Evolutionary conservation across 2,113 vertebrate genomes (phyloP), one percentile per base, ranked within the genome.

Genomic region (Entomyzon cyanotis): DNA sequence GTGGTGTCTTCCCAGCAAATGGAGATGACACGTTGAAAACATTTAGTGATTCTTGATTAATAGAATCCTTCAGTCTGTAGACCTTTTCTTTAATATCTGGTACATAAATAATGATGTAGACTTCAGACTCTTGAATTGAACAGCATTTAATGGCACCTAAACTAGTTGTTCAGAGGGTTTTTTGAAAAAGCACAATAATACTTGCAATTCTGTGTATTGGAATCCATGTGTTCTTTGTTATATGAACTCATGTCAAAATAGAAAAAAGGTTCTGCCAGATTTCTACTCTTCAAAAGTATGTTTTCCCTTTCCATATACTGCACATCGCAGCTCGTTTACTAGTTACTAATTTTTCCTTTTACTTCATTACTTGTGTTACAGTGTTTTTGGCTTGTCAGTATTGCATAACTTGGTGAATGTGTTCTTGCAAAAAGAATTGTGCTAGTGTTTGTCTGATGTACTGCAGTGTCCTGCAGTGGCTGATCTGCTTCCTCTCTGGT

Each of bases 341-440:
- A 52, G 56, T 82, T 90, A 64, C 47, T 82, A 56, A 68, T 92
- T 93, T 50, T 92, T 73, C 60, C 52, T 94, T 94, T 91, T 47
- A 55, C 64, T 83, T 92, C 39, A 15, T 70, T 73, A 44, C 50
- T 79, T 82, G 39, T 58, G 82, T 91, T 85, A 39, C 18, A 50
- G 2, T 27, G 53, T 73, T 93, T 44, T 69, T 92, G 71, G 47
- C 67, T 90, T 88, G 46, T 91, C 59, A 41, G n/a, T 46, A 15
- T 73, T 63, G 90, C 33, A 10, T 56, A 90, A 91, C n/a, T 73
- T 47, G 49, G 14, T 56, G 87, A 76, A 62, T 0, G 3, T 64
- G 22, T 91, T 75, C 52, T 52, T 91, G 69, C 63, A 71, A 46
- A 59, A 92, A 63, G 58, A 75, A 53, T 41, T 52, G 59, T 77